phyloP scores from a whole-genome alignment of 2,797 vertebrate genomes.

The Apogon talboti region DNA sequence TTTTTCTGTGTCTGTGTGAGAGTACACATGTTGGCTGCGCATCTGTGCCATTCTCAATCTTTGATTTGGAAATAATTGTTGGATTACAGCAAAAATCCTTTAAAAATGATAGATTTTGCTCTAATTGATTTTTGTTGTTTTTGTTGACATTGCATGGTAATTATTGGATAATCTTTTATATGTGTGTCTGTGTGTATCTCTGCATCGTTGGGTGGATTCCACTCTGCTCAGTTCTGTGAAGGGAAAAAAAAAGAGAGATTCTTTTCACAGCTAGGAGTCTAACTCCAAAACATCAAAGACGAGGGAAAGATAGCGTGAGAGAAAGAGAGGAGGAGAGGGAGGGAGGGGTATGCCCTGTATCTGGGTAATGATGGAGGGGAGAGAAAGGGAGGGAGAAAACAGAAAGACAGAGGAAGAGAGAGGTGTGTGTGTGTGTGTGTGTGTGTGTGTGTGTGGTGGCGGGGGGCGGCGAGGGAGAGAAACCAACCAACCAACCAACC shows the following conservation, averaged over 20 bases:
- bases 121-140: constrained; percentile 36
- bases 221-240: constrained; percentile 47
- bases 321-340: constrained; percentile 17
- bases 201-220: constrained; percentile 59
- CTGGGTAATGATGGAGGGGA: no score
- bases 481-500: constrained; percentile 70
- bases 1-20: constrained; percentile 53
- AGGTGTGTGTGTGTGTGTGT: no score
- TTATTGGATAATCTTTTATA: constrained; percentile 37
- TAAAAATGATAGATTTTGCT: constrained; percentile 5
- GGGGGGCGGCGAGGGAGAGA: constrained; percentile 54
- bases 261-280: constrained; percentile 64
- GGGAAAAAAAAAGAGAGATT: constrained; percentile 27
- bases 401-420: constrained; percentile 36
- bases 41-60: constrained; percentile 22
- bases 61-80: constrained; percentile 21
- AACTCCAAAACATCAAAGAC: constrained; percentile 82
- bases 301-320: constrained; percentile 23
- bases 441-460: no score
- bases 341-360: no score
- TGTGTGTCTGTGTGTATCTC: constrained; percentile 20
- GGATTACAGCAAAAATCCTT: constrained; percentile 20
- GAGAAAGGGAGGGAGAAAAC: constrained; percentile 40
- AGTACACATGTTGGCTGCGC: constrained; percentile 30
- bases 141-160: constrained; percentile 28